Percentiles rank a stretch among this genome's conserved stretches.
These are phyloP conservation scores for Monopterus albus DNA, from an alignment of 2,113 vertebrate genomes.

Conservation along the genomic window DNA sequence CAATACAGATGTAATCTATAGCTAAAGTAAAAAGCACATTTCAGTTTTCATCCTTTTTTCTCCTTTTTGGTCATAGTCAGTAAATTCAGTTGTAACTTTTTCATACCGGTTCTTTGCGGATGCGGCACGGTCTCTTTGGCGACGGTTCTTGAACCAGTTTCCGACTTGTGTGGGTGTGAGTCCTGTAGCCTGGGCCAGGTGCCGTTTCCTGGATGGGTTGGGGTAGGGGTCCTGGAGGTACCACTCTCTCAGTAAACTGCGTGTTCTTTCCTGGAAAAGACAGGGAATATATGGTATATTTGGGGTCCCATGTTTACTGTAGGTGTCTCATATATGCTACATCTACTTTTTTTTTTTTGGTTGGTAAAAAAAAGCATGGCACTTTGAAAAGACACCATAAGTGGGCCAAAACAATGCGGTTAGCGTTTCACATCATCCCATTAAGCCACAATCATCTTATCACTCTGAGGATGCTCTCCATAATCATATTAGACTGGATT, in stretches of 20 bases:
- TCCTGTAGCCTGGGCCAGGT: conserved; percentile 85
- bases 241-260: conserved; percentile 85
- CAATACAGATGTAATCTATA: too few species aligned
- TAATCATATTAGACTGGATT: conserved; percentile 68
- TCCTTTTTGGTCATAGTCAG: not conserved
- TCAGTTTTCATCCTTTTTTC: too few species aligned
- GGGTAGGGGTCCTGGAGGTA: conserved; percentile 87
- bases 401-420: not conserved
- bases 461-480: conserved; percentile 36
- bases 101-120: conserved; percentile 85
- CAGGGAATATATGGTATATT: not conserved
- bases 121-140: conserved; percentile 84
- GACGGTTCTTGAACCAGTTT: conserved; percentile 88
- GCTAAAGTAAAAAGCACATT: too few species aligned
- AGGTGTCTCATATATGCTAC: not conserved
- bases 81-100: too few species aligned
- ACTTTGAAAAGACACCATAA: not conserved
- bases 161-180: conserved; percentile 86
- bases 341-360: not conserved
- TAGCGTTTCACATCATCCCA: conserved; percentile 26
- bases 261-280: conserved; percentile 81
- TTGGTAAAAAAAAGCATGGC: not conserved
- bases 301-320: not conserved
- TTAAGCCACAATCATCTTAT: conserved; percentile 45
- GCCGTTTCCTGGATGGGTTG: conserved; percentile 84